Base-by-base conservation (phyloP, 2,888 invertebrate genomes). In the Dynastes grantii region DNA sequence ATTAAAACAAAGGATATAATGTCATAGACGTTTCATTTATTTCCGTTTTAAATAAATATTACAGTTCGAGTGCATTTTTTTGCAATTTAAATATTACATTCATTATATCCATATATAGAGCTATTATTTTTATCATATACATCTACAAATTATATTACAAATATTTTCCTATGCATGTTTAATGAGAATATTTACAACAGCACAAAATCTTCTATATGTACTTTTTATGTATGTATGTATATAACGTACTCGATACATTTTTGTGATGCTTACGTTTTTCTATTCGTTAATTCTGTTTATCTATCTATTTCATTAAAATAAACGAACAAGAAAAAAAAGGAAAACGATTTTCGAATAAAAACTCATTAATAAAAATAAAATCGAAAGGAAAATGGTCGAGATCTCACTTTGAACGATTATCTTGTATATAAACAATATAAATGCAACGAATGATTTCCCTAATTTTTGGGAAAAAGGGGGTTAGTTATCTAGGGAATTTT, bases 101-200 rank as follows among this genome's bases (percentile, higher is more conserved):
- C 29, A 65, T 45, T 65, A 65, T 65, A 65, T 65, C 37, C 37
- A 82, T 84, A 85, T 87, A 85, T 84, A 86, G 85, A 85, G 84
- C 83, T 83, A 85, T 79, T 45, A 45, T 45, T 45, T 37, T 82
- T 71, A 37, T 37, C 32, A 37, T 83, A 83, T 83, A 85, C 84
- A 85, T 84, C 84, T 85, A 87, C 85, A 85, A 81, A 45, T 79
- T 81, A 84, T 85, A 81, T 85, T 86, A 86, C 86, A 86, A 85
- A 86, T 81, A 84, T 63, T 83, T 83, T 86, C 85, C 73, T 75
- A 75, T 37, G 32, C 32, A 37, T 27, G 51, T 22, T n/a, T 11
- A 45, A 16, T 6, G 51, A 51, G 11, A 53, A 27, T 68, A 68
- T 68, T 68, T 73, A 73, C 73, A 73, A 58, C 16, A 58, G 11